Evolutionary conservation across 2,113 vertebrate genomes (phyloP), one percentile per base, ranked within the genome.

Genomic region (Notothenia coriiceps): DNA sequence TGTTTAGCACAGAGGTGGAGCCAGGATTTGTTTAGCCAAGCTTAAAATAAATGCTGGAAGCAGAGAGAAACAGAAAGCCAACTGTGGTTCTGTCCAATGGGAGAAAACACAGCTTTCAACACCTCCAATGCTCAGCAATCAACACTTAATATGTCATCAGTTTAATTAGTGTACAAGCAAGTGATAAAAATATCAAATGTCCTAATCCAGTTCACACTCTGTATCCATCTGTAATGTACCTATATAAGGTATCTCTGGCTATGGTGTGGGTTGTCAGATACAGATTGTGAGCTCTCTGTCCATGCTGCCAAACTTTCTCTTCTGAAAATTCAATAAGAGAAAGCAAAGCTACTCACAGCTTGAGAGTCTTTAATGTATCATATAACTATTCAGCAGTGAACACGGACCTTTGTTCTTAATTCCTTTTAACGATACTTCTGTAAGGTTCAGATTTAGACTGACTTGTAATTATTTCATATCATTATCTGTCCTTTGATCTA

Each of bases 281-380:
- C 5, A 3, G 43, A 43, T 7, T 1, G 44, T 18, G 54, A 40
- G 29, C 61, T 40, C 35, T 40, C 35, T 40, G 35, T 40, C 35
- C 35, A 40, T 40, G 35, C 35, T 40, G 35, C 35, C 35, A 40
- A 40, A 40, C 35, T 40, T 40, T 40, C 35, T 1, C 7, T 33
- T 29, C 77, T 10, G 35, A 9, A 1, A 0, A 44, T 2, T 1
- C 51, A 52, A 59, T 6, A 40, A 70, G 47, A 40, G 29, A 4
- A 11, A n/a, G 50, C 9, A 13, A 35, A 43, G 55, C 67, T 15
- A 67, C 18, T 52, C 15, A 11, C 44, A 0, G 33, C 14, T 5
- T 10, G 10, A 70, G 72, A 20, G 46, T 50, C 33, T 75, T 50
- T 18, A 29, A 70, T 69, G 77, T 35, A 64, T 63, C 40, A 71